Conservation (phyloP, 2,888 invertebrate genomes). For the Epiblema foenella region DNA sequence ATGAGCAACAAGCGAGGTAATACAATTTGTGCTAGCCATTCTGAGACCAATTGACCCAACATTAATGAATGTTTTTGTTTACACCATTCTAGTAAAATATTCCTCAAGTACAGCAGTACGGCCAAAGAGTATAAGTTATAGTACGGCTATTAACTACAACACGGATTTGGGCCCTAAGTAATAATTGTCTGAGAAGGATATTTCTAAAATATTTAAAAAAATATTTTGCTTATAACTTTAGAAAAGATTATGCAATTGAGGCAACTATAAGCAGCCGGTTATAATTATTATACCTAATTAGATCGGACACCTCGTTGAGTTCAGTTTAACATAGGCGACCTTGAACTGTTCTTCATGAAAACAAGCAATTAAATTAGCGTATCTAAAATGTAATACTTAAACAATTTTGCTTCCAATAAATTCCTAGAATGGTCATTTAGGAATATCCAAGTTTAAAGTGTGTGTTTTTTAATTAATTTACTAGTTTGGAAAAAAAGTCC, state of each 20-base stretch:
- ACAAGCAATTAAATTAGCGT: too few species aligned
- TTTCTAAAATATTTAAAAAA: too few species aligned
- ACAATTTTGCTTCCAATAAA: neutral
- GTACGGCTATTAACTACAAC: neutral
- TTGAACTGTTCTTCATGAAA: too few species aligned
- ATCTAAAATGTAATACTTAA: too few species aligned
- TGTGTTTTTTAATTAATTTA: neutral
- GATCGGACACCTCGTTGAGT: too few species aligned
- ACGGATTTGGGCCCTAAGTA: neutral
- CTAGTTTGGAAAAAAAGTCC: neutral
- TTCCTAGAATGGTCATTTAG: neutral
- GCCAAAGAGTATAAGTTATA: too few species aligned
- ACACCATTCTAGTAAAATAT: neutral
- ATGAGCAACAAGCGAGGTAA: neutral
- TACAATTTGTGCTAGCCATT: neutral
- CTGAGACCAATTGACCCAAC: neutral
- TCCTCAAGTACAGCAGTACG: neutral
- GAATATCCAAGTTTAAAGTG: neutral
- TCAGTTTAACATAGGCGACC: too few species aligned
- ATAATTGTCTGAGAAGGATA: too few species aligned
- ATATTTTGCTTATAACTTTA: too few species aligned
- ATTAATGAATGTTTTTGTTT: neutral
- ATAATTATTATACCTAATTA: too few species aligned
- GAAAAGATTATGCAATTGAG: too few species aligned
- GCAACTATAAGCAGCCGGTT: too few species aligned